Conservation (phyloP, 2,113 vertebrate species). For the Cisticola juncidis region DNA sequence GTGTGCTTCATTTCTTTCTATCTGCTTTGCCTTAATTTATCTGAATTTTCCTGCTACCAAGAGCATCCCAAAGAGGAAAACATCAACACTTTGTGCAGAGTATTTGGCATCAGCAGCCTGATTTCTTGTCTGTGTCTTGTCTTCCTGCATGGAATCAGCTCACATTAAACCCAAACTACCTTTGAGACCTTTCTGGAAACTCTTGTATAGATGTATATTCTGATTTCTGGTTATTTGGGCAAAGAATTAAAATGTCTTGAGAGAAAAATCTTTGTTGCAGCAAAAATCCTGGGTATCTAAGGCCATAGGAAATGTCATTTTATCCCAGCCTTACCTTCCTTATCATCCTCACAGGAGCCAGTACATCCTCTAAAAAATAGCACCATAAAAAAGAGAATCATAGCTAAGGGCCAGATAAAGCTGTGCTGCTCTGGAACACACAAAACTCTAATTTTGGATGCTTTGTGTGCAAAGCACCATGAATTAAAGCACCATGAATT, state of each 20-base stretch:
- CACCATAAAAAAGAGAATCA: neutral
- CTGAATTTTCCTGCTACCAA: no score
- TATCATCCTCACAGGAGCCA: neutral
- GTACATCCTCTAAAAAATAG: neutral
- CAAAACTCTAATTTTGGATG: neutral
- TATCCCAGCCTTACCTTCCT: neutral
- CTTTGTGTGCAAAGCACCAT: neutral
- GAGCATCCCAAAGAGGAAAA: neutral
- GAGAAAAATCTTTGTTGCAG: neutral
- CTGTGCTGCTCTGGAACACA: neutral
- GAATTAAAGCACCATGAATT: no score
- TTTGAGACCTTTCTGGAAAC: neutral
- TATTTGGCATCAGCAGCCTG: neutral
- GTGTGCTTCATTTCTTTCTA: no score
- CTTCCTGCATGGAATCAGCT: neutral
- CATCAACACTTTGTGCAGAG: neutral
- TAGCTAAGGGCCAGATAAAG: neutral
- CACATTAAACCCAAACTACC: neutral
- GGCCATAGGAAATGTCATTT: neutral
- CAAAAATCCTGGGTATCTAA: neutral
- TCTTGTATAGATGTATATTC: neutral
- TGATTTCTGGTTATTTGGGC: neutral
- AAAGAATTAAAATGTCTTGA: neutral
- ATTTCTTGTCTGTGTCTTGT: neutral
- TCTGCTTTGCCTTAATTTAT: no score